Conservation (phyloP, 2,797 vertebrate genomes). For the Lagorchestes hirsutus region DNA sequence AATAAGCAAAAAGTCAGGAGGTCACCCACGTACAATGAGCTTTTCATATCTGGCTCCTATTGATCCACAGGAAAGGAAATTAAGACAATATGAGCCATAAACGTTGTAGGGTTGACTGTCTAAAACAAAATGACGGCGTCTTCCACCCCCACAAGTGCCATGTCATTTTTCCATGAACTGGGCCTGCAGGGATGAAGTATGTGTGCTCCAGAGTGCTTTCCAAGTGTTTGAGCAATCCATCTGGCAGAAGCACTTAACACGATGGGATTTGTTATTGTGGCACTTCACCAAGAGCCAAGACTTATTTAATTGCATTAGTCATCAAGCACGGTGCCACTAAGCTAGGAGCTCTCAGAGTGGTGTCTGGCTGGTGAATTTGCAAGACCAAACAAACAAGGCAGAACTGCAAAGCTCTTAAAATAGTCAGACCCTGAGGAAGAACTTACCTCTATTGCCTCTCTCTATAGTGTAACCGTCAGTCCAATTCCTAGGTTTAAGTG, state of each 20-base stretch:
- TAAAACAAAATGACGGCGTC: conserved; percentile 60
- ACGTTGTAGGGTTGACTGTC: conserved; percentile 53
- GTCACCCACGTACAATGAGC: background rate
- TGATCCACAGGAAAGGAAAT: conserved; percentile 3
- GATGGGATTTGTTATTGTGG: conserved; percentile 75
- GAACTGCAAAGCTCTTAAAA: conserved; percentile 51
- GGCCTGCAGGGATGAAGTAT: conserved; percentile 78
- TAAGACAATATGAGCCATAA: conserved; percentile 30
- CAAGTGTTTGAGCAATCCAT: conserved; percentile 86
- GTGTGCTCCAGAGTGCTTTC: conserved; percentile 78
- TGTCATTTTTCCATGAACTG: conserved; percentile 78
- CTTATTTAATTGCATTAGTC: conserved; percentile 83
- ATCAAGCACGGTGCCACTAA: conserved; percentile 79
- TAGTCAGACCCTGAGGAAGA: conserved; percentile 64
- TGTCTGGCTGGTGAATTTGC: conserved; percentile 63
- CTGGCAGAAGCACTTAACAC: conserved; percentile 76
- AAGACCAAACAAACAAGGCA: conserved; percentile 70
- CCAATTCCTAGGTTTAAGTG: background rate
- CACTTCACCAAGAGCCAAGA: conserved; percentile 64
- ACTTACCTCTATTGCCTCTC: conserved; percentile 1
- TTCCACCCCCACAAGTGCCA: conserved; percentile 35
- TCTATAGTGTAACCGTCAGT: conserved; percentile 23
- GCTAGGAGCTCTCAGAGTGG: conserved; percentile 65
- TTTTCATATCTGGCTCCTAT: conserved; percentile 41
- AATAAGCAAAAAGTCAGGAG: conserved; percentile 39